A percentile compares a stretch with the other conserved stretches of the same genome.
phyloP scores from a whole-genome alignment of 1,140 invertebrate species.

The Sinonovacula constricta region DNA sequence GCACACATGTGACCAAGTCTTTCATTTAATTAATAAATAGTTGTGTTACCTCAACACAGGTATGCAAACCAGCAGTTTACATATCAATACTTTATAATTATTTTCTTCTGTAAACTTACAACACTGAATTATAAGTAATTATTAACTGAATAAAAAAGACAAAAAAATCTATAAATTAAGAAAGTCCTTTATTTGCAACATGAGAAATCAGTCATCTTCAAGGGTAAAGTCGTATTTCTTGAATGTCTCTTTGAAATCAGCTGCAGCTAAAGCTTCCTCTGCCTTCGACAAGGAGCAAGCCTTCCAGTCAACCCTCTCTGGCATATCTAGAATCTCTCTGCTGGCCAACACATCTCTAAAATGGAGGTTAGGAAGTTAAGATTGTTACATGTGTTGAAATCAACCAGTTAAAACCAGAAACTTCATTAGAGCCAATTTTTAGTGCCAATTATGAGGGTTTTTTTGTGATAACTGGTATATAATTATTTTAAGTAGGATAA shows the following conservation, averaged over 20 bases:
- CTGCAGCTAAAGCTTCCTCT: constrained; percentile 86
- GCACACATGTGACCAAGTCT: too few species aligned
- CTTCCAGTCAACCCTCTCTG: constrained; percentile 94
- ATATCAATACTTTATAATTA: too few species aligned
- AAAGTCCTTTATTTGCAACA: too few species aligned
- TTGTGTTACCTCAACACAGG: too few species aligned
- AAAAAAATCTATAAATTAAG: too few species aligned
- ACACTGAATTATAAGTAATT: too few species aligned
- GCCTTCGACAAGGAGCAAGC: constrained; percentile 88
- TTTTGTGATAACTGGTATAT: not conserved
- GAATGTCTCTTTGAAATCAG: constrained; percentile 88
- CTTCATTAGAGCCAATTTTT: not conserved
- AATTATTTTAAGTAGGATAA: not conserved
- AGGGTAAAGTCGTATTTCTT: constrained; percentile 85
- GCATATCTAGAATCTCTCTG: constrained; percentile 88
- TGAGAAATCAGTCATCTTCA: constrained; percentile 13
- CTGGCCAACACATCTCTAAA: constrained; percentile 90
- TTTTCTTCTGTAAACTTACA: too few species aligned
- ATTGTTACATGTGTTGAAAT: not conserved
- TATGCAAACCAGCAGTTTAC: too few species aligned
- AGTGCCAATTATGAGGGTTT: not conserved
- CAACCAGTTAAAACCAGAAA: not conserved
- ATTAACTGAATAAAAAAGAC: too few species aligned
- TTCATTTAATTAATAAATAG: too few species aligned
- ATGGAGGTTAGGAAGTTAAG: not conserved